These are phyloP conservation scores for Abrostola triplasia DNA, from an alignment of 2,888 invertebrate species.

Conservation along the genomic window DNA sequence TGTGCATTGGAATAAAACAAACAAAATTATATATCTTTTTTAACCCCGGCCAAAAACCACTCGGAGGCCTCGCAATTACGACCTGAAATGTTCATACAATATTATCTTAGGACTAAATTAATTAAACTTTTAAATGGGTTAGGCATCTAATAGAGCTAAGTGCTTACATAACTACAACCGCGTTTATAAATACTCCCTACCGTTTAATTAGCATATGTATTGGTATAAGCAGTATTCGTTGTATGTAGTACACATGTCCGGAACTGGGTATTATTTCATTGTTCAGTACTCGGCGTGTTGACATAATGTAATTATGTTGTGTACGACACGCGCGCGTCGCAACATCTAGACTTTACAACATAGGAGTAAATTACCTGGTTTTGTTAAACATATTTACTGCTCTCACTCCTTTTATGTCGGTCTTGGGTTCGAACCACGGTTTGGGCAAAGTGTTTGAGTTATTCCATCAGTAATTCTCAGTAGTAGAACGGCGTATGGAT, in stretches of 20 bases:
- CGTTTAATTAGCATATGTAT: constrained; percentile 32
- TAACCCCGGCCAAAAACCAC: constrained; percentile 64
- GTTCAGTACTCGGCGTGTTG: too few species aligned
- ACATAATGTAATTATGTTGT: too few species aligned
- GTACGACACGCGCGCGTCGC: too few species aligned
- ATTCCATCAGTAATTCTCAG: too few species aligned
- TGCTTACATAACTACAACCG: constrained; percentile 33
- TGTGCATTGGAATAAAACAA: constrained; percentile 32
- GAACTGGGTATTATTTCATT: too few species aligned
- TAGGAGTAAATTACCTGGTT: too few species aligned
- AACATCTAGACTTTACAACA: too few species aligned
- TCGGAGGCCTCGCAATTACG: constrained; percentile 63
- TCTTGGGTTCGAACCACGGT: too few species aligned
- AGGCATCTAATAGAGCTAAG: constrained; percentile 56
- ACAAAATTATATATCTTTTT: constrained; percentile 48
- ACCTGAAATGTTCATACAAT: constrained; percentile 64
- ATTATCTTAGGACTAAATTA: constrained; percentile 78
- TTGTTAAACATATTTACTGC: too few species aligned
- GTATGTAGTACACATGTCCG: not conserved
- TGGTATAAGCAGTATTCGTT: constrained; percentile 18
- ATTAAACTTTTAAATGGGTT: constrained; percentile 74
- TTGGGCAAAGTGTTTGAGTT: too few species aligned
- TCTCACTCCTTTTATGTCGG: too few species aligned
- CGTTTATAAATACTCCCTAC: constrained; percentile 29
- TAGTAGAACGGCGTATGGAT: too few species aligned